Evolutionary conservation across 2,888 invertebrate species (phyloP), one percentile per base, ranked within the genome.

Genomic region (Acanthopleura granulata): DNA sequence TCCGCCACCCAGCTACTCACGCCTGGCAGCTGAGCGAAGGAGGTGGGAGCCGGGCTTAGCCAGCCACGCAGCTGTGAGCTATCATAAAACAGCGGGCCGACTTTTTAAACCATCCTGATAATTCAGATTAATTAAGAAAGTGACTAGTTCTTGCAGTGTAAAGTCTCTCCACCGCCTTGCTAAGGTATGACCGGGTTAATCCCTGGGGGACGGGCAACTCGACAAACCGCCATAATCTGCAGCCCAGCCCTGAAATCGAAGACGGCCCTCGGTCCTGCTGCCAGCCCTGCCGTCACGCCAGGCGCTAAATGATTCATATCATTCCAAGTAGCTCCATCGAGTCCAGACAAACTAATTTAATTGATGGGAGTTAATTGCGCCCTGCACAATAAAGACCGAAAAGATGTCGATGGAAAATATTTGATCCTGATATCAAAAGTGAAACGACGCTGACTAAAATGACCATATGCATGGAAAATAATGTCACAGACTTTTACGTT

Each of bases 121-220:
- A 66, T 66, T 66, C 66, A 66, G 66, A 66, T 66, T 66, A 66
- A 66, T 66, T 66, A 66, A 66, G 66, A 66, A 66, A 27, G 27
- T 66, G 66, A 66, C 66, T 66, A 27, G 66, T 1, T 66, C 29
- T 16, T 16, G 6, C 27, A 27, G 29, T 14, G 22, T 6, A 16
- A 27, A 27, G 29, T 66, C 29, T 27, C 9, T 27, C 66, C 25
- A 3, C 66, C 22, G 29, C 16, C 29, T 27, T 66, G 66, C 66
- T 66, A 66, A 22, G 66, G 66, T 66, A 66, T 66, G 22, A 27
- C 29, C 22, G 16, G 66, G 66, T 15, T 27, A 66, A 27, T 27
- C 29, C 66, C 66, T 6, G 1, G 15, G 66, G 66, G 66, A 66
- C 25, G 66, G 25, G 16, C 18, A 66, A 27, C 6, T 25, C 29